Base-by-base conservation (phyloP, 1,140 invertebrate species). In the Pseudomyrmex dendroicus region DNA sequence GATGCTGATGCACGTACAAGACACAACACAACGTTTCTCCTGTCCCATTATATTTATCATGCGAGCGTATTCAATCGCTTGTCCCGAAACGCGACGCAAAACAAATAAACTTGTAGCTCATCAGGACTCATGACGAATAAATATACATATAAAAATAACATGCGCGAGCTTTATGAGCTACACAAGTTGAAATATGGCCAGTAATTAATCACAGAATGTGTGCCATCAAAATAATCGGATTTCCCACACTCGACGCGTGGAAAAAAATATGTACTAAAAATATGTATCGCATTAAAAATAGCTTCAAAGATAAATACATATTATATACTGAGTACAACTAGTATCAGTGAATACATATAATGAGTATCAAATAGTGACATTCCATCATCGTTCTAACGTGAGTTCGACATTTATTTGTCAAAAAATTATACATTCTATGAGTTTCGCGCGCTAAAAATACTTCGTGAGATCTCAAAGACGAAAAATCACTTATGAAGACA, bases 81-180 rank as follows among this genome's bases (percentile, higher is more conserved):
- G 20, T 20, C 44, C 20, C 7, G 22, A 15, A 64, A 61, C 13
- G 20, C 20, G 20, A 20, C 20, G 20, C 20, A 20, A 20, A 20
- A 20, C 20, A 80, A 70, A 80, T 80, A 70, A 80, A 59, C 44
- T 35, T 8, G 15, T 10, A 20, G 17, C 64, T 48, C 35, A 48
- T 59, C 54, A 70, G 68, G 20, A 17, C 25, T 35, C 25, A 35
- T 35, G 1, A 20, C 10, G 1, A 0, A 20, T 7, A 2, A 44
- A 13, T 1, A 70, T 2, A 78, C 68, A 35, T 35, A 70, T 70
- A 61, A 70, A 72, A 80, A 80, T 80, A 70, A 48, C 44, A 35
- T 10, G 2, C n/a, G 12, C 20, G 13, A 44, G 17, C 15, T 59
- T 56, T 57, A 78, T 2, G 20, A 57, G 15, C 7, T 13, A 22